Evolutionary conservation across 2,113 vertebrate genomes (phyloP).

Genomic region (Pandion haliaetus): DNA sequence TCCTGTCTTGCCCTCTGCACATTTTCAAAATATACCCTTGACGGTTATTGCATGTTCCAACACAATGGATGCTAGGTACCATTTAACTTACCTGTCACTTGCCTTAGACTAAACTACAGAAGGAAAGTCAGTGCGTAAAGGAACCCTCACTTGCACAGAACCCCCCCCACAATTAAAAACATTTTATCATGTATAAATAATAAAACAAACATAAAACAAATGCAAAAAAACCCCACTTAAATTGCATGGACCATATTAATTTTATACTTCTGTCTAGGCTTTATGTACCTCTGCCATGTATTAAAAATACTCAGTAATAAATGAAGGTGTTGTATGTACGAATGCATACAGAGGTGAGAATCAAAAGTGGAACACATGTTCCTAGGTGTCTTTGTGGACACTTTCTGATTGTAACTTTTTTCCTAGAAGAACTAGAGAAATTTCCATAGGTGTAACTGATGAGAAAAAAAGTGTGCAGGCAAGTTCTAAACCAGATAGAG

Average conservation of each 20-base stretch:
- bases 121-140: neutral
- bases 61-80: neutral
- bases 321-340: neutral
- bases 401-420: neutral
- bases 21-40: constrained; percentile 18
- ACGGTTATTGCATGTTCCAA: neutral
- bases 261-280: neutral
- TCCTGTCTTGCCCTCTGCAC: neutral
- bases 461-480: neutral
- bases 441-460: neutral
- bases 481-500: neutral
- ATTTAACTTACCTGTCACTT: neutral
- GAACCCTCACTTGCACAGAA: neutral
- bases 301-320: neutral
- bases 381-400: neutral
- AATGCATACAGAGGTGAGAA: neutral
- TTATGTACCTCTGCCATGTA: neutral
- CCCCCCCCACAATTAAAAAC: neutral
- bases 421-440: neutral
- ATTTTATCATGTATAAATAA: neutral
- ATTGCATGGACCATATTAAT: neutral
- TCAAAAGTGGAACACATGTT: neutral
- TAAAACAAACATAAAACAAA: neutral
- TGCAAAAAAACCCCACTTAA: accelerated
- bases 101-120: neutral